Evolutionary conservation across 2,113 vertebrate species (phyloP).

Genomic region (Ochotona curzoniae): DNA sequence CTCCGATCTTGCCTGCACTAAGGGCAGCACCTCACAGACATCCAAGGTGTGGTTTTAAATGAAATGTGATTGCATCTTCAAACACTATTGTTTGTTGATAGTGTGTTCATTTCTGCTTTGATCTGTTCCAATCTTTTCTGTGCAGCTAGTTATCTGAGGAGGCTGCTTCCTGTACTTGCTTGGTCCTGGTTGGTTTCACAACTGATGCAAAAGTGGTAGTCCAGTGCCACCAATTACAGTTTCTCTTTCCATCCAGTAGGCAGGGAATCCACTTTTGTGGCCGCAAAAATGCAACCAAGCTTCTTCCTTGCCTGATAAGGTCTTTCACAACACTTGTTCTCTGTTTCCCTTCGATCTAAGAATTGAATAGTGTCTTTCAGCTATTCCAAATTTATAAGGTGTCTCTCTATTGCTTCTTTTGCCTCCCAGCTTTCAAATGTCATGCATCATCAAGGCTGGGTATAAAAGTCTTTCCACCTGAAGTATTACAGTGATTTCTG

Average conservation of each 20-base stretch:
- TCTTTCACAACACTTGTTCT: not conserved
- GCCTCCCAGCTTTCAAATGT: not conserved
- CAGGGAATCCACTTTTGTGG: too few species aligned
- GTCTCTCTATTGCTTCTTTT: too few species aligned
- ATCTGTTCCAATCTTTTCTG: not conserved
- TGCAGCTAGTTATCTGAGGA: not conserved
- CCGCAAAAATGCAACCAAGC: too few species aligned
- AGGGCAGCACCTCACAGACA: too few species aligned
- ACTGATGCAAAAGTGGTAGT: not conserved
- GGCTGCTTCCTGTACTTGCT: not conserved
- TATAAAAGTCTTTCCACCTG: not conserved
- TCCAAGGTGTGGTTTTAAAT: not conserved
- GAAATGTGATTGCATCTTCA: not conserved
- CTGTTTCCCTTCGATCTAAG: not conserved
- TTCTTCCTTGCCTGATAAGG: not conserved
- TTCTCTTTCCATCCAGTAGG: rapidly evolving
- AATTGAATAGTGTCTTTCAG: not conserved
- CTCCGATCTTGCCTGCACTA: not conserved
- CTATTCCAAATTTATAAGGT: not conserved
- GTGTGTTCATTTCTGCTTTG: not conserved
- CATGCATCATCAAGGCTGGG: not conserved
- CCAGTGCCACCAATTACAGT: too few species aligned
- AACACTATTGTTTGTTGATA: not conserved
- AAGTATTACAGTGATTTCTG: not conserved
- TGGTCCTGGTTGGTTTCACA: not conserved